phyloP scores from a whole-genome alignment of 1,140 invertebrate genomes.

The Papilio machaon region DNA sequence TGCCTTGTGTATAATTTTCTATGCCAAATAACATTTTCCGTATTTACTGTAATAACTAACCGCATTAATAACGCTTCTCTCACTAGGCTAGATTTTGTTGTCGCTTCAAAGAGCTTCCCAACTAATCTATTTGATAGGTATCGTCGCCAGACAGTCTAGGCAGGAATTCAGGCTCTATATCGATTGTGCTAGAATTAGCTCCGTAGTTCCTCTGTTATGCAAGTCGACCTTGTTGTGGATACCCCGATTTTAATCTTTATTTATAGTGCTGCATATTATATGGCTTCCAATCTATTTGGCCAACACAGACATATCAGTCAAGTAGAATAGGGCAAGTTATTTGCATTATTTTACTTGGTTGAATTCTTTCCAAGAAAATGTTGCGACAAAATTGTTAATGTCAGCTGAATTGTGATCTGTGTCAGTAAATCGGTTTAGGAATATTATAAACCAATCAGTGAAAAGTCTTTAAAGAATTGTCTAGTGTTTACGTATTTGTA shows the following conservation, averaged over 20 bases:
- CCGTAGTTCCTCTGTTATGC: slow-evolving; percentile 18
- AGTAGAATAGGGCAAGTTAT: background rate
- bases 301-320: background rate
- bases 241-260: slow-evolving; percentile 19
- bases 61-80: background rate
- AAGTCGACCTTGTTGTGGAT: slow-evolving; percentile 11
- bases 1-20: too few relatives aligned
- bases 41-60: background rate
- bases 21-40: too few relatives aligned
- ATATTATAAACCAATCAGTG: too few relatives aligned
- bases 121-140: slow-evolving; percentile 7
- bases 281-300: background rate
- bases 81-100: background rate
- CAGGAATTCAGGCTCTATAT: slow-evolving; percentile 31
- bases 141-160: slow-evolving; percentile 30
- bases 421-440: too few relatives aligned
- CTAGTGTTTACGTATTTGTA: too few relatives aligned
- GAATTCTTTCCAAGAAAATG: background rate
- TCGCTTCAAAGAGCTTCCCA: background rate
- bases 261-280: slow-evolving; percentile 11
- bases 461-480: too few relatives aligned
- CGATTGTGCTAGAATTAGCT: slow-evolving; percentile 31
- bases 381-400: background rate
- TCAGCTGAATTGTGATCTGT: too few relatives aligned
- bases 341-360: background rate